Conservation (phyloP, 2,797 vertebrate species). For the Cuculus canorus region DNA sequence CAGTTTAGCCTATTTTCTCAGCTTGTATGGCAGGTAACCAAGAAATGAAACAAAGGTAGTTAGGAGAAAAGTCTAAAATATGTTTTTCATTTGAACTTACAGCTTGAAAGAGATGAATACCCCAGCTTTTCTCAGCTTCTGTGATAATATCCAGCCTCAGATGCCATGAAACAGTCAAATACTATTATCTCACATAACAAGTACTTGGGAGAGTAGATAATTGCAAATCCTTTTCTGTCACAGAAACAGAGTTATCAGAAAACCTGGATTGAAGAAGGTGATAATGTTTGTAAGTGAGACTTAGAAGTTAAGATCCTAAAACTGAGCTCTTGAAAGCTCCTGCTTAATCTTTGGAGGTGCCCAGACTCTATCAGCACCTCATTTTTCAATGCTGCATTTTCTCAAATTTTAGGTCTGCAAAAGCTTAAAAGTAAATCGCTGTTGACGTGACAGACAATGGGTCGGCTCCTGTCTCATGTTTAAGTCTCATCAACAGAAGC, state of each 20-base stretch:
- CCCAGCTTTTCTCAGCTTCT: neutral
- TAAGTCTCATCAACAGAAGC: conserved; percentile 15
- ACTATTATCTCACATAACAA: conserved; percentile 10
- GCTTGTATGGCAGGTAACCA: neutral
- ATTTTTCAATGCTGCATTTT: neutral
- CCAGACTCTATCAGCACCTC: conserved; percentile 39
- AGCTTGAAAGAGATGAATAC: neutral
- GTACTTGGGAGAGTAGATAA: neutral
- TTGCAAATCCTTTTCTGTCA: neutral
- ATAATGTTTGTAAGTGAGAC: conserved; percentile 34
- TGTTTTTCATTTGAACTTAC: neutral
- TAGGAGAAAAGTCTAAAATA: neutral
- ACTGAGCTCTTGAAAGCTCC: conserved; percentile 17
- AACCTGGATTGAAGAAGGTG: neutral
- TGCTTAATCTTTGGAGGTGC: conserved; percentile 44
- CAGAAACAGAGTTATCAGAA: neutral
- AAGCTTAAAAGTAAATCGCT: conserved; percentile 42
- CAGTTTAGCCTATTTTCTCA: neutral
- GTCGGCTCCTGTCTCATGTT: conserved; percentile 18
- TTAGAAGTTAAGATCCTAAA: conserved; percentile 44
- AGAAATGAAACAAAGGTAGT: neutral
- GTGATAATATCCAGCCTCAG: neutral
- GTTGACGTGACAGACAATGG: conserved; percentile 42
- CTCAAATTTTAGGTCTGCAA: conserved; percentile 31
- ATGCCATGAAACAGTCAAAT: neutral